Conservation (phyloP, 92 coral and sea anemone genomes). For the Ricordea florida region DNA sequence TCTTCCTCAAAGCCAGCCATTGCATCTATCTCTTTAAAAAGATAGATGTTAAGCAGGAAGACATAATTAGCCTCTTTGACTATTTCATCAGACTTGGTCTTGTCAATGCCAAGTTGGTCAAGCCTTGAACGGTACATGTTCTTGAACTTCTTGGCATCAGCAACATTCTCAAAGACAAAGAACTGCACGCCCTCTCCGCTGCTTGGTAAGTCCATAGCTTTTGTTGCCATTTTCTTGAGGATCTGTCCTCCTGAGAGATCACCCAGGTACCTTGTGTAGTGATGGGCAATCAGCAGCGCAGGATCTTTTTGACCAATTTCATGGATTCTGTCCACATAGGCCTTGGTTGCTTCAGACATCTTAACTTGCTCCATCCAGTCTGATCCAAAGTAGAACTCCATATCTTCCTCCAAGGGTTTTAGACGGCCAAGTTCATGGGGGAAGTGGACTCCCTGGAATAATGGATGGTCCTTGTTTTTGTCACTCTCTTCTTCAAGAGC, state of each 20-base stretch:
- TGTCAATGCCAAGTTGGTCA: slow-evolving; percentile 72
- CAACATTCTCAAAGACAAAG: slow-evolving; percentile 73
- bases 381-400: slow-evolving; percentile 85
- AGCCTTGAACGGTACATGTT: slow-evolving; percentile 80
- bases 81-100: slow-evolving; percentile 79
- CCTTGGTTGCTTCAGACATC: slow-evolving; percentile 77
- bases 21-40: slow-evolving; percentile 86
- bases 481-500: slow-evolving; percentile 90
- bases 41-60: slow-evolving; percentile 77
- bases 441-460: slow-evolving; percentile 79
- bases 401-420: slow-evolving; percentile 72
- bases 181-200: slow-evolving; percentile 89
- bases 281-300: slow-evolving; percentile 86
- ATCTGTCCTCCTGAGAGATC: slow-evolving; percentile 95
- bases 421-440: slow-evolving; percentile 84
- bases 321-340: slow-evolving; percentile 81
- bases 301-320: slow-evolving; percentile 85
- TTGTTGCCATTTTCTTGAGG: slow-evolving; percentile 83
- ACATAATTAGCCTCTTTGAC: slow-evolving; percentile 88
- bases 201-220: slow-evolving; percentile 90
- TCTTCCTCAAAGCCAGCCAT: slow-evolving; percentile 71
- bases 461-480: slow-evolving; percentile 74
- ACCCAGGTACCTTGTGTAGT: slow-evolving; percentile 94
- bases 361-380: slow-evolving; percentile 84
- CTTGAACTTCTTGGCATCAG: slow-evolving; percentile 88